Evolutionary conservation across 1,140 invertebrate species (phyloP).

Genomic region (Copidosoma floridanum): DNA sequence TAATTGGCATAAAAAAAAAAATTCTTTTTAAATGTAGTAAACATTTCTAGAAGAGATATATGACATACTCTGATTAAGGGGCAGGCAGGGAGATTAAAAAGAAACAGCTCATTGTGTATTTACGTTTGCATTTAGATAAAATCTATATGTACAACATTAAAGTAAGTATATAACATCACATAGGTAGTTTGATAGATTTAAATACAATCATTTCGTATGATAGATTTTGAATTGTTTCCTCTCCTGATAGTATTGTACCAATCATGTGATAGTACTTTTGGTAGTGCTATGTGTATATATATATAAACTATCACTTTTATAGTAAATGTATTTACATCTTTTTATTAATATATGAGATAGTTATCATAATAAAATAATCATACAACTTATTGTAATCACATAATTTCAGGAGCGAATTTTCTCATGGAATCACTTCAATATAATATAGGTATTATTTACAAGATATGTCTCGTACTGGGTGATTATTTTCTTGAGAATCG

Average conservation of each 20-base stretch:
- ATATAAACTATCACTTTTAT: conserved; percentile 30
- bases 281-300: conserved; percentile 35
- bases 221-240: conserved; percentile 34
- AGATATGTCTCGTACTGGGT: conserved; percentile 19
- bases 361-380: conserved; percentile 31
- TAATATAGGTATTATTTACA: no score
- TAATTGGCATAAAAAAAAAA: no score
- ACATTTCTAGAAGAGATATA: no score
- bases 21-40: no score
- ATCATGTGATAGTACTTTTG: conserved; percentile 33
- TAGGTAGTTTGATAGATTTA: conserved; percentile 51
- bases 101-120: no score
- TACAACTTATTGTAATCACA: conserved; percentile 9
- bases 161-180: conserved; percentile 56
- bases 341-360: conserved; percentile 41
- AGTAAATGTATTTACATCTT: no score
- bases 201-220: conserved; percentile 44
- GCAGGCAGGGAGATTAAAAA: no score
- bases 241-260: conserved; percentile 24
- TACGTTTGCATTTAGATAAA: conserved; percentile 46
- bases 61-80: no score
- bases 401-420: conserved; percentile 17
- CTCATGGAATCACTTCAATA: conserved; percentile 3
- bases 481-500: neutral
- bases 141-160: conserved; percentile 54